Evolutionary conservation across 2,888 invertebrate species (phyloP).

Genomic region (Pammene aurita): DNA sequence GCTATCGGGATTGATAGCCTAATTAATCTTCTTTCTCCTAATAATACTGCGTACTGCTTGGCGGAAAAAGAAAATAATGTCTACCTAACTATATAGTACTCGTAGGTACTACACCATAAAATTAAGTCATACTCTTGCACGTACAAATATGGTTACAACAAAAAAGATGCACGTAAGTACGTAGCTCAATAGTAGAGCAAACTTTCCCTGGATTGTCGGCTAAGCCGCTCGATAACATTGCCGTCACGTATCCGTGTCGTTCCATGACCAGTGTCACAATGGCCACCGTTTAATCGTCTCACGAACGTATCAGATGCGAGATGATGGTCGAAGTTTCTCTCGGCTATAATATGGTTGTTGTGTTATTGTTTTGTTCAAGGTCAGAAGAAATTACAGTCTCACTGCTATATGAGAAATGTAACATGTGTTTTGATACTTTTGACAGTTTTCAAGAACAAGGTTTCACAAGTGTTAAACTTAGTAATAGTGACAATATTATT

Average conservation of each 20-base stretch:
- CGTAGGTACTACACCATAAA: neutral
- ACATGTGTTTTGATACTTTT: neutral
- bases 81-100: too few species aligned
- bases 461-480: too few species aligned
- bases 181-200: conserved; percentile 22
- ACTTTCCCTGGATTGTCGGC: conserved; percentile 33
- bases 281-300: conserved; percentile 27
- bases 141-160: neutral
- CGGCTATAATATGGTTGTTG: neutral
- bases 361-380: conserved; percentile 10
- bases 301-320: conserved; percentile 20
- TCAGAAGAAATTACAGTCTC: conserved; percentile 2
- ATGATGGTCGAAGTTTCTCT: conserved; percentile 21
- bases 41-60: too few species aligned
- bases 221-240: conserved; percentile 31
- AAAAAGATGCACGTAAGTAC: conserved; percentile 5
- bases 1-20: too few species aligned
- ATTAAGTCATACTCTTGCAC: neutral
- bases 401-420: conserved; percentile 4
- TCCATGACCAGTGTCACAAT: conserved; percentile 33
- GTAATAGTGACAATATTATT: too few species aligned
- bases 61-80: too few species aligned
- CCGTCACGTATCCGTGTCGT: conserved; percentile 36
- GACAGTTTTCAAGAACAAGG: too few species aligned
- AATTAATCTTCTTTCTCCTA: too few species aligned